Conservation (phyloP, 2,888 invertebrate species). For the Erpobdella octoculata region DNA sequence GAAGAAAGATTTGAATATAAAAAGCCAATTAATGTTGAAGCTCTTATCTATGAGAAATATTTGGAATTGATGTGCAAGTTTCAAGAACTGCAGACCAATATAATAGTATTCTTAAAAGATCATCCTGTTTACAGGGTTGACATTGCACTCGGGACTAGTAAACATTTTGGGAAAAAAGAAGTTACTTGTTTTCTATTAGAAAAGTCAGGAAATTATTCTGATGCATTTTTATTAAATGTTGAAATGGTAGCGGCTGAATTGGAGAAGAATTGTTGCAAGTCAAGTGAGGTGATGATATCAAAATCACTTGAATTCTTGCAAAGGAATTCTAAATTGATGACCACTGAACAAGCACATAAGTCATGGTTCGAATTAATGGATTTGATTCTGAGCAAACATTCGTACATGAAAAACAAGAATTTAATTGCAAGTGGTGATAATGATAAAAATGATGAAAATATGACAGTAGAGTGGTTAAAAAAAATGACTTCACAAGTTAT, state of each 20-base stretch:
- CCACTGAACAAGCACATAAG: constrained; percentile 4
- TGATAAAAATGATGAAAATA: background rate
- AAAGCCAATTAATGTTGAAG: constrained; percentile 40
- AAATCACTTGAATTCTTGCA: constrained; percentile 10
- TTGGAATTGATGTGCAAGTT: constrained; percentile 60
- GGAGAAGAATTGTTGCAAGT: background rate
- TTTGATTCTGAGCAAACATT: constrained; percentile 18
- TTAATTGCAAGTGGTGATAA: background rate
- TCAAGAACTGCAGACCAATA: constrained; percentile 55
- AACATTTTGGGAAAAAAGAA: constrained; percentile 58
- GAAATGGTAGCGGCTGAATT: constrained; percentile 37
- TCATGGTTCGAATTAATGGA: constrained; percentile 25
- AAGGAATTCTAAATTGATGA: background rate
- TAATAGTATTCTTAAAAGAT: constrained; percentile 56
- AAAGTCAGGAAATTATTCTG: constrained; percentile 65
- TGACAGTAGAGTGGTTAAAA: constrained; percentile 46
- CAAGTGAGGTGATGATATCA: background rate
- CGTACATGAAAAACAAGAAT: background rate
- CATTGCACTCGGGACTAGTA: constrained; percentile 60
- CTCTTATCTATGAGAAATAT: constrained; percentile 58
- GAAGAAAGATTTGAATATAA: too few relatives aligned
- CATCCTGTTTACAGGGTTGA: constrained; percentile 61
- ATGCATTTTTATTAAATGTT: constrained; percentile 60
- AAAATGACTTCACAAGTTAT: constrained; percentile 55
- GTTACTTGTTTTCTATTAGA: constrained; percentile 68